A percentile compares a stretch with the other conserved stretches of the same genome.
These are phyloP conservation scores for Euclidia mi DNA, from an alignment of 2,888 invertebrate species.

Conservation along the genomic window DNA sequence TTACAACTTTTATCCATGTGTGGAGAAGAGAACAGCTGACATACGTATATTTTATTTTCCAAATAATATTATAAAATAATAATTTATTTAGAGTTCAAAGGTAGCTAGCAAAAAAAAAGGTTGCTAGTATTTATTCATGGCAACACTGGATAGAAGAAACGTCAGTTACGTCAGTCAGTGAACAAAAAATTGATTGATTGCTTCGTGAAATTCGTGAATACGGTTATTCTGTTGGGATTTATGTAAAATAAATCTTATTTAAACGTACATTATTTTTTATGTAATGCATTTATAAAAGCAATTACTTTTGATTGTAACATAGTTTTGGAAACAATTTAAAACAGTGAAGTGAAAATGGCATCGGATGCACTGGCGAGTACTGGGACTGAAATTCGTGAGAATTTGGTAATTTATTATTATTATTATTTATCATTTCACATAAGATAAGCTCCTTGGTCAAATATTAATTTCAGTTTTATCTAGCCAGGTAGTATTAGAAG, in stretches of 20 bases:
- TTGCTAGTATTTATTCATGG: too few species aligned
- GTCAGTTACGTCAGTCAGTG: too few species aligned
- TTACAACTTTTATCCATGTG: too few species aligned
- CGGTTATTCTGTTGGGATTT: neutral
- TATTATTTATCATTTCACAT: slow-evolving; percentile 19
- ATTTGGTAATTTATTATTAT: slow-evolving; percentile 73
- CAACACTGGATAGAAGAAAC: slow-evolving; percentile 25
- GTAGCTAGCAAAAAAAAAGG: too few species aligned
- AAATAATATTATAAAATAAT: too few species aligned
- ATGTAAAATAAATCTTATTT: neutral
- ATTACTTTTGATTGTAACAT: slow-evolving; percentile 14
- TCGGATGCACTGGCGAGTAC: slow-evolving; percentile 72
- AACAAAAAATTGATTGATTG: slow-evolving; percentile 48
- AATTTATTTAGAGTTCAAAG: too few species aligned
- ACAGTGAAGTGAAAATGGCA: slow-evolving; percentile 66
- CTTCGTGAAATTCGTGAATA: too few species aligned
- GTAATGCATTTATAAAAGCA: slow-evolving; percentile 12
- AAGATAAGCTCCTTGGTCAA: too few species aligned
- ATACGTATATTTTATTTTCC: too few species aligned
- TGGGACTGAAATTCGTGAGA: slow-evolving; percentile 79
- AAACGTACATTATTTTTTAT: neutral
- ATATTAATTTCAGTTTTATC: slow-evolving; percentile 11
- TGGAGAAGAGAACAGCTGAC: too few species aligned
- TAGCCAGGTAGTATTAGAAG: slow-evolving; percentile 1
- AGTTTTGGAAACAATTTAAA: slow-evolving; percentile 11